Percentiles rank a stretch among this genome's conserved stretches.
Evolutionary conservation across 2,797 vertebrate species (phyloP).

Genomic region (Enteromius treurensis): DNA sequence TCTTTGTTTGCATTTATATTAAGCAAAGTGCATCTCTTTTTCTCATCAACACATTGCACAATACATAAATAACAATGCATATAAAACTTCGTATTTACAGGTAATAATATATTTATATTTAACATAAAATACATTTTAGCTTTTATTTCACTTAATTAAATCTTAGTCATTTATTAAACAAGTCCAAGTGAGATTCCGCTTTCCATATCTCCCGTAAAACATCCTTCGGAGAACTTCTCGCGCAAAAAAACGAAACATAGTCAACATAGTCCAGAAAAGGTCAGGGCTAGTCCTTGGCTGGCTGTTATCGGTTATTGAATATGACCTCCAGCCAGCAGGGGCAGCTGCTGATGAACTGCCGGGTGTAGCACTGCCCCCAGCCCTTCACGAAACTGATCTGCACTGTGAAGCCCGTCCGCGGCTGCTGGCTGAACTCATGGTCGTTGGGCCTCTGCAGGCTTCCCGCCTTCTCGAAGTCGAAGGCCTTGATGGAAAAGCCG

Average conservation of each 20-base stretch:
- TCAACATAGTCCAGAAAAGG: conserved; percentile 42
- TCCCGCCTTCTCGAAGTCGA: conserved; percentile 96
- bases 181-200: conserved; percentile 77
- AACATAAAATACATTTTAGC: conserved; percentile 99
- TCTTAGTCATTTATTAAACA: conserved; percentile 84
- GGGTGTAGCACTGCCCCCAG: conserved; percentile 99
- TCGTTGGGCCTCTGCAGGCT: conserved; percentile 95
- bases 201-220: conserved; percentile 64
- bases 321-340: conserved; percentile 99
- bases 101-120: conserved; percentile 99
- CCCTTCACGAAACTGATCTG: conserved; percentile 99
- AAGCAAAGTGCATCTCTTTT: conserved; percentile 99
- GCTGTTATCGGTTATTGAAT: conserved; percentile 93
- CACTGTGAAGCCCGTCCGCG: conserved; percentile 94
- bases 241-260: conserved; percentile 53
- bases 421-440: conserved; percentile 97
- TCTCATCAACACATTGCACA: conserved; percentile 99
- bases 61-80: conserved; percentile 99
- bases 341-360: conserved; percentile 99
- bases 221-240: conserved; percentile 60
- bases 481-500: conserved; percentile 98
- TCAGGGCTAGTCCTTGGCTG: conserved; percentile 60
- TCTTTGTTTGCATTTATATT: conserved; percentile 99
- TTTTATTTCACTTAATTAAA: conserved; percentile 89
- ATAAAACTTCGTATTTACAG: conserved; percentile 99